Percentiles rank a stretch among this genome's conserved stretches.
Conservation (phyloP, 2,797 vertebrate species). For the Sphaeramia orbicularis region DNA sequence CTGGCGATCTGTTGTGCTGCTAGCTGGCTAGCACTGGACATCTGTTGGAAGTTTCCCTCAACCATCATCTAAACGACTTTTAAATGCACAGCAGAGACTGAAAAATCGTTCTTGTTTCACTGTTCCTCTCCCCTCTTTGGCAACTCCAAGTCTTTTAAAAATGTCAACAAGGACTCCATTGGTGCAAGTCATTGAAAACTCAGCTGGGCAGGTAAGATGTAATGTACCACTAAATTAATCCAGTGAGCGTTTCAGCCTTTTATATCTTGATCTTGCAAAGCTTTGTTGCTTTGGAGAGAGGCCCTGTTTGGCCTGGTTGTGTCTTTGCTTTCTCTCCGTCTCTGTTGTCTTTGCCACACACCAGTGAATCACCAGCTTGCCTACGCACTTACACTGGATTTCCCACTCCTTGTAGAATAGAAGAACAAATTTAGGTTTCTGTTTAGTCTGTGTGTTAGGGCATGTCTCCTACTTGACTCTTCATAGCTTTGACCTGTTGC, state of each 20-base stretch:
- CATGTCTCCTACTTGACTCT: conserved; percentile 58
- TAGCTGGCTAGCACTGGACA: conserved; percentile 70
- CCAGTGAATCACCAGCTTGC: conserved; percentile 75
- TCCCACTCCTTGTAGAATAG: conserved; percentile 60
- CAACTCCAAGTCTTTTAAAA: conserved; percentile 69
- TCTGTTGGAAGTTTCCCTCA: conserved; percentile 46
- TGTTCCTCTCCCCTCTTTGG: conserved; percentile 54
- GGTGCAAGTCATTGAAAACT: conserved; percentile 86
- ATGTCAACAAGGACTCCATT: conserved; percentile 86
- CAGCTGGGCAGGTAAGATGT: conserved; percentile 84
- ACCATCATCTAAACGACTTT: conserved; percentile 31
- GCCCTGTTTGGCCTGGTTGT: conserved; percentile 43
- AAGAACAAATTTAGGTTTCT: conserved; percentile 65
- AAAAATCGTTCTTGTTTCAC: conserved; percentile 45
- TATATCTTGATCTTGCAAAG: not conserved
- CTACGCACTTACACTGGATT: conserved; percentile 71
- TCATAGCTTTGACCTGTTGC: conserved; percentile 45
- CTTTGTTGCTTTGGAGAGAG: conserved; percentile 10
- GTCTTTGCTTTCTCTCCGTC: conserved; percentile 34
- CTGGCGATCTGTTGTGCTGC: conserved; percentile 64
- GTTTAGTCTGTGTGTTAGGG: conserved; percentile 70
- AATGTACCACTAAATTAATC: not conserved
- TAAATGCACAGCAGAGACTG: conserved; percentile 81
- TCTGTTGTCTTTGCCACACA: conserved; percentile 72
- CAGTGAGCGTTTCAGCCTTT: not conserved